Conservation (phyloP, 2,113 vertebrate species). For the Dasyurus viverrinus region DNA sequence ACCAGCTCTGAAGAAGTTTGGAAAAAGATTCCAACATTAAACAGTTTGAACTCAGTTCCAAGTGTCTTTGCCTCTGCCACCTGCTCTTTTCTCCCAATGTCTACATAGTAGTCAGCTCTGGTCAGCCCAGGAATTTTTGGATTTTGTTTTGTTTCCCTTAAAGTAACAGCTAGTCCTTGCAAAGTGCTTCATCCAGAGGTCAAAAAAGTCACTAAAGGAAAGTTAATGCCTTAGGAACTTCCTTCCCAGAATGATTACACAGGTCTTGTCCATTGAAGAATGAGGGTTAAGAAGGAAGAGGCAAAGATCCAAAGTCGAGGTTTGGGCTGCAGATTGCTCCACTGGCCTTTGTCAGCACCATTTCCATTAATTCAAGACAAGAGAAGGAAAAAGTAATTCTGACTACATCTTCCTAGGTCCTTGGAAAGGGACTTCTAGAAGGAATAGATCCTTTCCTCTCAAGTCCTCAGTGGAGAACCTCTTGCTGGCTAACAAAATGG, state of each 20-base stretch:
- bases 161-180: background rate
- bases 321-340: background rate
- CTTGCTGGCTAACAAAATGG: background rate
- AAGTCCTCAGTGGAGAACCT: background rate
- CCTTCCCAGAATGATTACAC: constrained; percentile 44
- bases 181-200: background rate
- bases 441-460: background rate
- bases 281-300: background rate
- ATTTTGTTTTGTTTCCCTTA: background rate
- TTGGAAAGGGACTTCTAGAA: constrained; percentile 6
- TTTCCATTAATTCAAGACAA: background rate
- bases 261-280: constrained; percentile 29
- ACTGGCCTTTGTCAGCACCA: background rate
- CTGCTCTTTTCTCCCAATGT: background rate
- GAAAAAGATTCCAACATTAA: background rate
- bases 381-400: background rate
- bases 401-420: background rate
- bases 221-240: constrained; percentile 59
- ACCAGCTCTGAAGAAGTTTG: constrained; percentile 41
- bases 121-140: background rate
- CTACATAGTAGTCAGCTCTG: background rate
- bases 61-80: background rate
- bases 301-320: background rate
- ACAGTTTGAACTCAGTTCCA: background rate
- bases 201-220: constrained; percentile 49